Conservation (phyloP, 2,113 vertebrate species). For the Micronisus gabar region DNA sequence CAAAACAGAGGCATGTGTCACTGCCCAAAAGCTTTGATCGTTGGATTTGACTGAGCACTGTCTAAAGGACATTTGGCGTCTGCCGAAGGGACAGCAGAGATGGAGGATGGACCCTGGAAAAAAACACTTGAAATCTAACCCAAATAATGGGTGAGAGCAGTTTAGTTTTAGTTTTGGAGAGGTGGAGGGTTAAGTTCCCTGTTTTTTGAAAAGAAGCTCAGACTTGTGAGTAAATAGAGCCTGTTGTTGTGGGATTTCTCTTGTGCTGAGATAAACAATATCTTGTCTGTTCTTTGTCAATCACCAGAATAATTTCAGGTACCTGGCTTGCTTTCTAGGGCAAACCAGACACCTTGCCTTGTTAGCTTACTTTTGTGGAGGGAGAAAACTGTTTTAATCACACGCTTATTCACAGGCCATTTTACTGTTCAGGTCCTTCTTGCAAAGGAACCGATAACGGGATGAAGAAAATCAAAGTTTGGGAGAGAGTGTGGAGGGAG, state of each 20-base stretch:
- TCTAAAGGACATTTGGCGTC: neutral
- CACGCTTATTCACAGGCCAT: rapidly evolving
- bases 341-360: neutral
- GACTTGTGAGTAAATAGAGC: neutral
- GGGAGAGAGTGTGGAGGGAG: neutral
- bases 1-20: neutral
- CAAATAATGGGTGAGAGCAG: neutral
- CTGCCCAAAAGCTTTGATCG: neutral
- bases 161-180: neutral
- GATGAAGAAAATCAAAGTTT: neutral
- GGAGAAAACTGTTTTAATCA: neutral
- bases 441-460: neutral
- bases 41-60: neutral
- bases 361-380: neutral
- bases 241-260: neutral
- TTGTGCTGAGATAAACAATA: neutral
- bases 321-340: neutral
- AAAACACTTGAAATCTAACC: neutral
- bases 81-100: neutral
- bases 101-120: neutral
- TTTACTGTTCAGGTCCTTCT: rapidly evolving
- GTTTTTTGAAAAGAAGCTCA: neutral
- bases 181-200: neutral
- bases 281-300: neutral
- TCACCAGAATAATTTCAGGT: neutral